Base-by-base conservation (phyloP, 64 coral and sea anemone genomes). In the Porites lutea region DNA sequence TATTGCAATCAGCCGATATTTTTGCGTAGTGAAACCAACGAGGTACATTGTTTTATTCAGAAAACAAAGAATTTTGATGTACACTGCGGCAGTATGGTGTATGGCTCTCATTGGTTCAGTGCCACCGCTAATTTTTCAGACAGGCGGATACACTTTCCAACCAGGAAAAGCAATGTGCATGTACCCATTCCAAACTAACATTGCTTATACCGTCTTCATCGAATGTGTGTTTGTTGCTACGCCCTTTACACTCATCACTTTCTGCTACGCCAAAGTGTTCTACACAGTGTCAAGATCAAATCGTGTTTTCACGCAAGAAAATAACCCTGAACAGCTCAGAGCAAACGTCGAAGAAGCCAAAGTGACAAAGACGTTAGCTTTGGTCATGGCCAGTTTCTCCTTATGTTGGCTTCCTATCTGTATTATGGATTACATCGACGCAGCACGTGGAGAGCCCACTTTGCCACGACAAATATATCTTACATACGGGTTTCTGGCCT, bases 161-260 rank as follows among this genome's bases (percentile, higher is more conserved):
- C 93, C 93, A 14, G 93, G 81, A 47, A 91, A 95, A 90, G 93
- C 88, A 12, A 52, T 91, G 66, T 95, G 93, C 27, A 52, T 95
- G 18, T 95, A 95, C 69, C 48, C 79, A 14, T 95, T 95, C 48
- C 73, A 95, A 49, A 81, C 64, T 12, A 90, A 87, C 45, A 78
- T 95, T 2, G 27, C 88, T 14, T 95, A 78, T 43, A 87, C 88
- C 0, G 55, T 60, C 3, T 90, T 91, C 61, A 67, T 91, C 6
- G 93, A 91, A 10, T 49, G 90, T 15, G 63, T 78, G 6, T 87
- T 53, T 20, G 91, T 95, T 27, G 88, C 60, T 21, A 3, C 46
- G 9, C 72, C 81, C 43, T 63, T 95, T 16, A 78, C 37, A 22
- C 2, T 91, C 5, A 95, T 91, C 13, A 45, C 55, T 2, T 48